These are phyloP conservation scores for Otocyon megalotis DNA, from an alignment of 2,113 vertebrate genomes.

Conservation along the genomic window DNA sequence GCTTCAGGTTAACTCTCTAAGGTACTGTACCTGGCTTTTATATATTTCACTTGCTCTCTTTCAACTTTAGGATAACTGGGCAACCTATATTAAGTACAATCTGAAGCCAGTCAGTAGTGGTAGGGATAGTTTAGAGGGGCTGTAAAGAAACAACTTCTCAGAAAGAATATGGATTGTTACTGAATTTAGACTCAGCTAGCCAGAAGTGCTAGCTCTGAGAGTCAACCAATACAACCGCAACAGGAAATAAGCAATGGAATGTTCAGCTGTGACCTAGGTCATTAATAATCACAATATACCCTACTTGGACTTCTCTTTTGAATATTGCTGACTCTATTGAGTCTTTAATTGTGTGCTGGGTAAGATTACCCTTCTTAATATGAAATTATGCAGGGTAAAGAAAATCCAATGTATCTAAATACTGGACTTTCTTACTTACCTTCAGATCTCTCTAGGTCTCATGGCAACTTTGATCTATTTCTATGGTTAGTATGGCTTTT, in stretches of 20 bases:
- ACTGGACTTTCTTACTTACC: neutral
- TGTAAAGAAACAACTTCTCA: neutral
- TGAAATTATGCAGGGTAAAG: neutral
- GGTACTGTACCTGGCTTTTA: neutral
- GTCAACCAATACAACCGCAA: neutral
- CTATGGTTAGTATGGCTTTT: neutral
- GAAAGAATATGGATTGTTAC: neutral
- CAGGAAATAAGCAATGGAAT: neutral
- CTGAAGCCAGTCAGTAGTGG: neutral
- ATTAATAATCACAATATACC: neutral
- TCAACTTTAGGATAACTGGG: neutral
- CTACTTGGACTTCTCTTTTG: neutral
- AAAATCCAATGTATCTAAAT: neutral
- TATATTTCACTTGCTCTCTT: neutral
- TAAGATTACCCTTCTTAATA: neutral
- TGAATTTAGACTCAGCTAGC: neutral
- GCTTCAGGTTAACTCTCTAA: neutral
- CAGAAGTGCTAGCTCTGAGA: neutral
- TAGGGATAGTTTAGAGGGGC: neutral
- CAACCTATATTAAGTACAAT: neutral
- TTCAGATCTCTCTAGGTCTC: neutral
- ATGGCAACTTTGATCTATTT: neutral
- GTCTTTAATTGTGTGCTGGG: neutral
- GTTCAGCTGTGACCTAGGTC: neutral
- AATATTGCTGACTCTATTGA: neutral